phyloP scores from a whole-genome alignment of 1,140 invertebrate species.

The Diachasma alloeum region DNA sequence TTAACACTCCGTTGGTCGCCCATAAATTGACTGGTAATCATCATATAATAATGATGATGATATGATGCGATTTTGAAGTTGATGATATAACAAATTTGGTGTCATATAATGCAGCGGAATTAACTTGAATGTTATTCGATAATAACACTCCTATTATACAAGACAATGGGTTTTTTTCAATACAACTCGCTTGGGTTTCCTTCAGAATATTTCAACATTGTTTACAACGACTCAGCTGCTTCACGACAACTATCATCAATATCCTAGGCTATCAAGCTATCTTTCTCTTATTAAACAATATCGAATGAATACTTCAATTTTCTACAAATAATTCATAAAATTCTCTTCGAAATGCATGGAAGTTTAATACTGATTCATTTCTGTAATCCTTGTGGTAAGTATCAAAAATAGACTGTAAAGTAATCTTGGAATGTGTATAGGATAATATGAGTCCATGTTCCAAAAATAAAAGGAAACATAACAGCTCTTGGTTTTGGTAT shows the following conservation, averaged over 20 bases:
- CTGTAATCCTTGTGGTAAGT: not conserved
- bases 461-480: conserved; percentile 59
- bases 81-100: not conserved
- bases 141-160: not conserved
- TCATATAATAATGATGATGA: too few relatives aligned
- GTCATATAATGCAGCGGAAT: not conserved
- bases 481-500: conserved; percentile 35
- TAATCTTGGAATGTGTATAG: conserved; percentile 53
- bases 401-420: conserved; percentile 57
- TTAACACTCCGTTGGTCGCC: too few relatives aligned
- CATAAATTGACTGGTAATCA: too few relatives aligned
- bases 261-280: too few relatives aligned
- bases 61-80: too few relatives aligned
- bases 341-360: conserved; percentile 1
- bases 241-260: too few relatives aligned
- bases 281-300: not conserved
- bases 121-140: not conserved
- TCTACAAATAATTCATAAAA: conserved; percentile 21
- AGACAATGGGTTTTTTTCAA: not conserved
- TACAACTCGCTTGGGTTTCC: not conserved
- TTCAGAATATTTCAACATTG: not conserved
- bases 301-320: not conserved
- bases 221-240: not conserved
- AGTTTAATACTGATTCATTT: conserved; percentile 15
- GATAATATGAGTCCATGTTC: conserved; percentile 55